Evolutionary conservation across 2,888 invertebrate genomes (phyloP), one percentile per base, ranked within the genome.

Genomic region (Eumacrocentrus americanus): DNA sequence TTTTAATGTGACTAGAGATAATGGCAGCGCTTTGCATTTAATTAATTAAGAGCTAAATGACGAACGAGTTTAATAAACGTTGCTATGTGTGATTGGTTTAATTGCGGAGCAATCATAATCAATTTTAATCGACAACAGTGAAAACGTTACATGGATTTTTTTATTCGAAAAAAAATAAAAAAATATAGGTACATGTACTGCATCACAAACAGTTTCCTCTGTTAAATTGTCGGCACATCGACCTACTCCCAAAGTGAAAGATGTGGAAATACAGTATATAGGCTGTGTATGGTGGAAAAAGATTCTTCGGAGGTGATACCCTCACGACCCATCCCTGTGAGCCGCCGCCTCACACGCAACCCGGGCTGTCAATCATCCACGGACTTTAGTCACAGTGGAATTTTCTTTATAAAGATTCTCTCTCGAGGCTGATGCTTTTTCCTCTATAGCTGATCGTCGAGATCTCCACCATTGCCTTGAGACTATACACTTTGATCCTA

Each of bases 341-440:
- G 54, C 64, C 63, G 66, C 69, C 67, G 60, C 70, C 71, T 70
- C 71, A 70, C 67, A 70, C 68, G 70, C 69, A 68, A 58, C 53
- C 25, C 35, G 47, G 48, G 71, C 76, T 77, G 77, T 77, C 79
- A 79, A 72, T 78, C 79, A 79, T 75, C 71, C 72, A 71, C 67
- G 74, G 75, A 76, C 71, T 79, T 79, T 77, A 77, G 79, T 79
- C 79, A 76, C 74, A 76, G 68, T 75, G 77, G 77, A 78, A 79
- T 79, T 76, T 76, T 74, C 67, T 70, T 70, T 65, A 66, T 46
- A 46, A 25, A 69, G 65, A 69, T 70, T 67, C 69, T 66, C 63
- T 63, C 48, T 63, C 60, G 20, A n/a, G n/a, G 14, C 25, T 20
- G 18, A 54, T 14, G 38, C 29, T 57, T 58, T 61, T 67, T 57